These are phyloP conservation scores for Scaptomyza graminum DNA, from an alignment of 1,140 invertebrate genomes.

Conservation along the genomic window DNA sequence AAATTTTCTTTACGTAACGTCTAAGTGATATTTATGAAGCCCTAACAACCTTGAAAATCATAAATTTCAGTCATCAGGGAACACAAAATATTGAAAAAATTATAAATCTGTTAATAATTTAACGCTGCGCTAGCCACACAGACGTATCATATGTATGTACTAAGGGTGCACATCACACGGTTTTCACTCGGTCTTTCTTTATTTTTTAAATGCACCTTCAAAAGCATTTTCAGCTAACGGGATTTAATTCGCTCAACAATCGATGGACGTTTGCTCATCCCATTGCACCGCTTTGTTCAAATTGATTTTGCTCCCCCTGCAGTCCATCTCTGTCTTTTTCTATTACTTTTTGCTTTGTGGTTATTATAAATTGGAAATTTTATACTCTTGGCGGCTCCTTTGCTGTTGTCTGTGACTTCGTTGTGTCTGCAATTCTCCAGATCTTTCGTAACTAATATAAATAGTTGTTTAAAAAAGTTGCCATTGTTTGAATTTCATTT, in stretches of 20 bases:
- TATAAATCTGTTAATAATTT: constrained; percentile 28
- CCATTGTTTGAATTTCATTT: constrained; percentile 35
- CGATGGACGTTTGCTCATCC: constrained; percentile 21
- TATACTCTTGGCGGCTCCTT: constrained; percentile 72
- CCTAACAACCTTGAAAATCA: no score
- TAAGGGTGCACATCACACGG: background rate
- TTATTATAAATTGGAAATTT: constrained; percentile 79
- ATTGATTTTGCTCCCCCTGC: constrained; percentile 6
- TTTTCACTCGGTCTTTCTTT: background rate
- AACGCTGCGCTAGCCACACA: constrained; percentile 54
- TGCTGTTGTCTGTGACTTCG: constrained; percentile 28
- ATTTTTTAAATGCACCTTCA: constrained; percentile 33
- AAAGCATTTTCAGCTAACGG: constrained; percentile 37
- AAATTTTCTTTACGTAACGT: constrained; percentile 2
- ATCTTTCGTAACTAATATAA: constrained; percentile 52
- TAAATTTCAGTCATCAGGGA: background rate
- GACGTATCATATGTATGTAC: constrained; percentile 42
- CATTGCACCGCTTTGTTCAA: background rate
- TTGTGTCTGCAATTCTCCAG: background rate
- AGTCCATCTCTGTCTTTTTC: constrained; percentile 2
- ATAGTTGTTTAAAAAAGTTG: constrained; percentile 70
- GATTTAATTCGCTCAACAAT: constrained; percentile 52
- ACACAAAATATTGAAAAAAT: background rate
- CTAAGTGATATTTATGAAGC: constrained; percentile 29
- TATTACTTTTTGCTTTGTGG: constrained; percentile 21